Conservation (phyloP, 2,888 invertebrate genomes). For the Bembecia ichneumoniformis region DNA sequence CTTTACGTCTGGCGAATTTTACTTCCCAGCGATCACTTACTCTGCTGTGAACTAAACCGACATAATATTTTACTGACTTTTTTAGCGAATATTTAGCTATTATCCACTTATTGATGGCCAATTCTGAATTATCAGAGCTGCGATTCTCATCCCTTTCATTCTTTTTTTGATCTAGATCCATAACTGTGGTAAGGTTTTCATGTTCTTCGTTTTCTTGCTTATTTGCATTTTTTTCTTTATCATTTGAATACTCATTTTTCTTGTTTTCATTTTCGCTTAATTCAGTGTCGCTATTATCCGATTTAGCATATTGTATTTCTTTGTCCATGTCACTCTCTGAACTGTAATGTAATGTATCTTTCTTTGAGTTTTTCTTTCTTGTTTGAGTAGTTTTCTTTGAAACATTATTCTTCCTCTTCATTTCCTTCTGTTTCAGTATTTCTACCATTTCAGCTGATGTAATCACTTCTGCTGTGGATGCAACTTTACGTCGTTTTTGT, state of each 20-base stretch:
- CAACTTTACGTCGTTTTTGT: slow-evolving; percentile 8
- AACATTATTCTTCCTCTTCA: background rate
- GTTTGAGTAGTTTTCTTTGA: background rate
- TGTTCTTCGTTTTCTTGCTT: background rate
- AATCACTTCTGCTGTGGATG: slow-evolving; percentile 9
- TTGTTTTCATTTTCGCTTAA: background rate
- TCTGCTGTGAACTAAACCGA: background rate
- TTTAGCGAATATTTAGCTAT: background rate
- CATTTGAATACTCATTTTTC: background rate
- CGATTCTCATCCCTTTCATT: background rate
- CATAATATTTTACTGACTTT: background rate
- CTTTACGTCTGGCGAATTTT: background rate
- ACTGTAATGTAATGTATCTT: background rate
- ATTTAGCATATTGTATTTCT: slow-evolving; percentile 1
- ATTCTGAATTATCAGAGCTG: background rate
- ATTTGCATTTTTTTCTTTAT: background rate
- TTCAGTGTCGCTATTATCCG: background rate
- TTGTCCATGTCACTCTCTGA: background rate
- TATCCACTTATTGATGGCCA: background rate
- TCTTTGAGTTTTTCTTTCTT: background rate
- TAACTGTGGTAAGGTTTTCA: background rate
- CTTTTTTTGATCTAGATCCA: background rate
- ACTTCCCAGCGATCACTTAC: background rate
- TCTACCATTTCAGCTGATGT: slow-evolving; percentile 5
- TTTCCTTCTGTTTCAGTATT: background rate